Percentiles rank a stretch among this genome's conserved stretches.
phyloP scores from a whole-genome alignment of 2,113 vertebrate genomes.

The Hemiscyllium ocellatum region DNA sequence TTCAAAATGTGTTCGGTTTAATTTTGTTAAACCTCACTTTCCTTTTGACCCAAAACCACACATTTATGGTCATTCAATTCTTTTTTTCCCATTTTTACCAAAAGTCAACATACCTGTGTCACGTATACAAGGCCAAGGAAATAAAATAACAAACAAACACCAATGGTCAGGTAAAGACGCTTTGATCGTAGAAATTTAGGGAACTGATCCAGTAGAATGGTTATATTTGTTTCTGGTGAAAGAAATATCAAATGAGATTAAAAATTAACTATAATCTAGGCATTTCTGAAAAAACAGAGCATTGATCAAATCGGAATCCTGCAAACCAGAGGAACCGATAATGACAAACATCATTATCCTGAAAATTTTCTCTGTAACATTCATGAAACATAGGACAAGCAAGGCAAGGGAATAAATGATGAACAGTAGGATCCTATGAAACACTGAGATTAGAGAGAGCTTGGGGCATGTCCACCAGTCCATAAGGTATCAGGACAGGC shows the following conservation, averaged over 20 bases:
- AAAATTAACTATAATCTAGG: background rate
- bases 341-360: background rate
- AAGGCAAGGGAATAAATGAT: no score
- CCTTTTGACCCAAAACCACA: no score
- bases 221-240: background rate
- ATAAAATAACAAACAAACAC: background rate
- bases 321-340: background rate
- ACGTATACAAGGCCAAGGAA: background rate
- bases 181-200: background rate
- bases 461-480: no score
- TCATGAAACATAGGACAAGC: no score
- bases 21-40: no score
- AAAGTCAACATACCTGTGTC: background rate
- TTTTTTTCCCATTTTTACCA: no score
- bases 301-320: background rate
- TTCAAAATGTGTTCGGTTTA: no score
- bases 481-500: no score
- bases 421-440: no score
- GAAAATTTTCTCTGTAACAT: no score
- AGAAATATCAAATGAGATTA: background rate
- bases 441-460: no score
- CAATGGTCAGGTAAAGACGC: background rate
- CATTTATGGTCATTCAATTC: no score
- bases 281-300: background rate
- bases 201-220: background rate